Base-by-base conservation (phyloP, 2,888 invertebrate species). In the Tyria jacobaeae region DNA sequence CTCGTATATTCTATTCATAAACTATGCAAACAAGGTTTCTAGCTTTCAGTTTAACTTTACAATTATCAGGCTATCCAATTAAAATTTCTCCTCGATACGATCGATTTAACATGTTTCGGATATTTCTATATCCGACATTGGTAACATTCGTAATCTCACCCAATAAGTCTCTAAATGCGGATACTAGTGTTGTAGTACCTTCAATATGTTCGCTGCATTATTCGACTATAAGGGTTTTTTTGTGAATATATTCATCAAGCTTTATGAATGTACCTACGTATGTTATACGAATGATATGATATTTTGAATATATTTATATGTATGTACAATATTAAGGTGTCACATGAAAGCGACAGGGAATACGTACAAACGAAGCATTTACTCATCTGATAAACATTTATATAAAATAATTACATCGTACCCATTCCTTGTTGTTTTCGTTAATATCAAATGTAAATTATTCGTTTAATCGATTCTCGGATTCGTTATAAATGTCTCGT, bases 231-330 rank as follows among this genome's bases (percentile, higher is more conserved):
- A 79, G 76, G 73, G 62, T 66, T 76, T 70, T 35, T 75, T 71
- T 82, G 80, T 85, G 80, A 83, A 85, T 85, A 86, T 83, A 79
- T 83, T 81, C 84, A 86, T 78, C 80, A 88, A 89, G 86, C 86
- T 89, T 89, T 88, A 89, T 86, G 84, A 81, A 85, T 86, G 89
- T 88, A 89, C 84, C 86, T 87, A 86, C 79, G 84, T 83, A 88
- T 84, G 82, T 80, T 83, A 86, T 80, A 84, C 75, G 85, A 82
- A 88, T 83, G 81, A 84, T 83, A 88, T 83, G 80, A 84, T 83
- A 84, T 82, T 80, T 81, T 84, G 80, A 83, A 84, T 83, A 86
- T 88, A 89, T 89, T 90, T 89, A 90, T 89, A 83, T 85, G 76
- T 89, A 86, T 85, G 80, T 85, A 82, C 79, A 80, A 76, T 81